Base-by-base conservation (phyloP, 2,113 vertebrate species). In the Strix uralensis region DNA sequence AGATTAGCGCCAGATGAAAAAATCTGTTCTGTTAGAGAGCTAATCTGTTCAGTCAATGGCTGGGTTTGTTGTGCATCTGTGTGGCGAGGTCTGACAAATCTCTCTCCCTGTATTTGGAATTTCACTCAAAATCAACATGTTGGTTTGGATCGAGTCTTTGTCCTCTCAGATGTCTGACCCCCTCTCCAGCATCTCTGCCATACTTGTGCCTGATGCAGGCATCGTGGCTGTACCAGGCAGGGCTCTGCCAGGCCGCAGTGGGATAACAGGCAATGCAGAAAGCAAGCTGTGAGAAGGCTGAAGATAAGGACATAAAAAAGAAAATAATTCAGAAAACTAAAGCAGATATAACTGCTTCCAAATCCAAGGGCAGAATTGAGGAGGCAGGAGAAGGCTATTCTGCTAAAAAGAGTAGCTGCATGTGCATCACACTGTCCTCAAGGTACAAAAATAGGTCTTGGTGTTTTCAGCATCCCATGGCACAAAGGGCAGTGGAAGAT, bases 1-100 rank as follows among this genome's bases (percentile, higher is more conserved):
- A 95, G 94, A 96, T 95, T 79, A 96, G 90, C 66, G 0, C 49
- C 90, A 86, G 85, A 87, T 96, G 90, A 96, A 88, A 96, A 96
- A 97, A 94, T 79, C 82, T 90, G 65, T 96, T 92, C 96, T 61
- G 62, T 58, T 86, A 71, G 57, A 88, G 88, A 92, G 87, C 70
- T 94, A 78, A 93, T 95, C 94, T 95, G 23, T 84, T 82, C n/a
- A 62, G n/a, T 92, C 87, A 92, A 17, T 51, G 55, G 47, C 85
- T 0, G 2, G 5, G 44, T 86, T 86, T 92, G 71, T 61, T 46
- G 59, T 32, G 15, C 38, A 32, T 86, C 78, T 95, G 70, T 77
- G 59, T 73, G 62, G 42, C 12, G 8, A 81, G 66, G 49, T 63
- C 62, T 86, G 69, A 88, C 61, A 75, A 36, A 63, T 61, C 38